phyloP scores from a whole-genome alignment of 2,888 invertebrate species.

The Panopea generosa region DNA sequence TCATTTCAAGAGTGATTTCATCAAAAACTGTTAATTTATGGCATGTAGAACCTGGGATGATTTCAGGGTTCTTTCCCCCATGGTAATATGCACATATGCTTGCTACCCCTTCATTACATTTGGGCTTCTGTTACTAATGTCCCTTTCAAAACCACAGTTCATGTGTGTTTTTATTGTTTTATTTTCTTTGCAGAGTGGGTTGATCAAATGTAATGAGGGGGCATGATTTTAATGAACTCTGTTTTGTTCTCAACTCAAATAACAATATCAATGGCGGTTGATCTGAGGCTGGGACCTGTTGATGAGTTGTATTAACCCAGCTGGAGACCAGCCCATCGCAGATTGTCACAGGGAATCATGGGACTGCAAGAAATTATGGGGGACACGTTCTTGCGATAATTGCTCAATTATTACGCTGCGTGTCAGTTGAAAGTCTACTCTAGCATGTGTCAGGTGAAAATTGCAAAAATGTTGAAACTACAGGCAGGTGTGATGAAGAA shows the following conservation, averaged over 20 bases:
- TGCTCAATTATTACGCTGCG: slow-evolving; percentile 57
- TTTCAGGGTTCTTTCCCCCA: no score
- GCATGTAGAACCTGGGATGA: no score
- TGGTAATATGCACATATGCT: no score
- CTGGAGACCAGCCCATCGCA: neutral
- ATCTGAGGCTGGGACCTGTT: slow-evolving; percentile 22
- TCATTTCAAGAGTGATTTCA: no score
- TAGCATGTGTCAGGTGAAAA: neutral
- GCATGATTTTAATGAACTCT: slow-evolving; percentile 2
- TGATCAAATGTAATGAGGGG: neutral
- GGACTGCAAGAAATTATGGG: neutral
- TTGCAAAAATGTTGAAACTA: neutral
- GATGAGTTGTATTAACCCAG: slow-evolving; percentile 43
- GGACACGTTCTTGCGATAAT: slow-evolving; percentile 46
- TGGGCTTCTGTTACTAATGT: neutral
- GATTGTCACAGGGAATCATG: slow-evolving; percentile 1
- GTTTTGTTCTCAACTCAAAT: slow-evolving; percentile 1
- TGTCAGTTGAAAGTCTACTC: slow-evolving; percentile 24
- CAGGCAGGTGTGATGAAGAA: no score
- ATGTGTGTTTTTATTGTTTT: slow-evolving; percentile 4
- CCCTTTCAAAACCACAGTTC: neutral
- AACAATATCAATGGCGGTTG: neutral
- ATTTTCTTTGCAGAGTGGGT: neutral
- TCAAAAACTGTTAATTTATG: no score
- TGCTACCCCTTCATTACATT: no score